Evolutionary conservation across 2,888 invertebrate species (phyloP), one percentile per base, ranked within the genome.

Genomic region (Rhimphoctona megacephalus): DNA sequence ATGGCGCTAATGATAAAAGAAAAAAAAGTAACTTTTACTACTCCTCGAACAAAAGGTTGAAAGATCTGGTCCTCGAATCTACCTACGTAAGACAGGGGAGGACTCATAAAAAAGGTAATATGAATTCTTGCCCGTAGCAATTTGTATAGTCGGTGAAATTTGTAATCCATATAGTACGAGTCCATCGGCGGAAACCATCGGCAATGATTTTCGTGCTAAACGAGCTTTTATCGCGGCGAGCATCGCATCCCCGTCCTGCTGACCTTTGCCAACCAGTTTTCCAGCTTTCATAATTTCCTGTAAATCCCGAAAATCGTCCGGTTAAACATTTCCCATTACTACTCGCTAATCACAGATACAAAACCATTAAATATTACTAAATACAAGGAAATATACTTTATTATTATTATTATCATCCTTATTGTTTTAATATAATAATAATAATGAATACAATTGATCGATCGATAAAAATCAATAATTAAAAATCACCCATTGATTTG

Each of bases 91-190:
- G 39, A 39, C 8, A 9, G 19, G 49, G 49, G 49, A 49, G 3
- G 19, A 49, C 49, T 57, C 57, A 25, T 25, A 11, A 25, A 57
- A 57, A 57, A 25, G 57, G 2, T 43, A 6, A 49, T 1, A 39
- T 1, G 19, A n/a, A 52, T 57, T 43, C 84, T 89, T 88, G 92
- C 93, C 93, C 72, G 91, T 92, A 36, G 92, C 90, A 81, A 91
- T 93, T 88, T 93, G 93, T 46, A 92, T 90, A 61, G 91, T 92
- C 11, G 94, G 94, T 78, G 96, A 96, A 77, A 96, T 95, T 89
- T 96, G 96, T n/a, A 97, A 95, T 11, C 97, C 96, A 93, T 98
- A 98, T 87, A 97, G 96, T 7, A 98, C 96, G 39, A 96, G 95
- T 11, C 97, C 97, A 91, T 97, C 97, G 19, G 95, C 94, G 83